Base-by-base conservation (phyloP, 2,113 vertebrate species). In the Cyphomyrus plagiostoma region DNA sequence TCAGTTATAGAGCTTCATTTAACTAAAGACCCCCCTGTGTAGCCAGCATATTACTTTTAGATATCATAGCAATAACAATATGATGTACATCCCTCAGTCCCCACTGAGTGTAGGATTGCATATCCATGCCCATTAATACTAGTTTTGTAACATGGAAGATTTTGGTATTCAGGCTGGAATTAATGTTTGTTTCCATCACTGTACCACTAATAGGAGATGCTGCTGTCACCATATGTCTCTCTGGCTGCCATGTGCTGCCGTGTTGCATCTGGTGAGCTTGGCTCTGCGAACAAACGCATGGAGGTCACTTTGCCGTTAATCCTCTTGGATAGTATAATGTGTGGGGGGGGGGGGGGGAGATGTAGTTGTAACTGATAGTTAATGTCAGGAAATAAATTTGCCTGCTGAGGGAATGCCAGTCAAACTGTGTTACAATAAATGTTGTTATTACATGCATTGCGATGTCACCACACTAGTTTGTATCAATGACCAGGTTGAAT, bases 291-390 rank as follows among this genome's bases (percentile, higher is more conserved):
- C 48, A 49, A 15, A 90, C 11, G 48, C 30, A 87, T 45, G 93
- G 91, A 92, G 92, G 94, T 93, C 92, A 93, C 53, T 30, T 89
- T 86, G 83, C 50, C 1, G 30, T 19, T 87, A 93, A 94, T 88
- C 50, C 90, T 80, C 53, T 91, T 91, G 91, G 92, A 88, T 92
- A 93, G 92, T 88, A 91, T 90, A 92, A 90, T 30, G 2, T 42
- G 42, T 35, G 70, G 10, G 13, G 70, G 42, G 8, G 70, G 3
- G 1, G 15, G 70, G 42, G 8, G 70, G 3, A 0, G 15, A 53
- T 21, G 49, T 15, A 53, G 66, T 45, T 39, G n/a, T 52, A 77
- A 89, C 49, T 53, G 26, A 42, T 42, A 52, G 48, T 35, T 26
- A 87, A 87, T 87, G 85, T 56, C 85, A 87, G n/a, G 50, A 52